Evolutionary conservation across 2,113 vertebrate genomes (phyloP), one percentile per base, ranked within the genome.

Genomic region (Spea multiplicata): DNA sequence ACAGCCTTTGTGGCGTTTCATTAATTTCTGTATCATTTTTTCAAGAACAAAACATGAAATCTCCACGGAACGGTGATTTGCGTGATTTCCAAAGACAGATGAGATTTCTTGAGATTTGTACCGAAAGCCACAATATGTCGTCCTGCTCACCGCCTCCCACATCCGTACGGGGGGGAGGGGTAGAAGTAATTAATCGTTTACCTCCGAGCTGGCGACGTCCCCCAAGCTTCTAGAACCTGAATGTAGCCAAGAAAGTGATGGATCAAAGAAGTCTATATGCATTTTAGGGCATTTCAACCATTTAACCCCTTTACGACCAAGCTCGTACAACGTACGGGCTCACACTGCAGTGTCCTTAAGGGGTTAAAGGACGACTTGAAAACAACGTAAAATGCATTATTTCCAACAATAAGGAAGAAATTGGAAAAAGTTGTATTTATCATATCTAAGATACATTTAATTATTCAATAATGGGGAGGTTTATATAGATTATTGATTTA

Each of bases 111-210:
- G 69, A 73, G 49, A 73, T 73, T 79, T 10, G 8, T 55, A 30
- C 17, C 66, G 76, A 79, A 66, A 5, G 61, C 48, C 66, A 47
- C 76, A 79, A 79, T 79, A 79, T 79, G 69, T 30, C 66, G 59
- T 69, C 69, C 76, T 14, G 6, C 9, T 46, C 76, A 8, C 76
- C 14, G 1, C 48, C 69, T 61, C 76, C 76, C 53, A 79, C 76
- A 17, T 49, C 62, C 70, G 66, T 52, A 79, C 65, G 76, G 48
- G 70, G 13, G 62, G 14, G 61, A 61, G 7, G 53, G 49, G 52
- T 44, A 62, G 50, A 61, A 8, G 66, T 55, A 53, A 66, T 72
- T 72, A 71, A 79, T 66, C 30, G 17, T 50, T n/a, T 73, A 7
- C 44, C 69, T 72, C 59, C 47, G 46, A 67, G 57, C 68, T 52